Percentiles rank a stretch among this genome's conserved stretches.
Evolutionary conservation across 2,888 invertebrate species (phyloP).

Genomic region (Steinernema hermaphroditum): DNA sequence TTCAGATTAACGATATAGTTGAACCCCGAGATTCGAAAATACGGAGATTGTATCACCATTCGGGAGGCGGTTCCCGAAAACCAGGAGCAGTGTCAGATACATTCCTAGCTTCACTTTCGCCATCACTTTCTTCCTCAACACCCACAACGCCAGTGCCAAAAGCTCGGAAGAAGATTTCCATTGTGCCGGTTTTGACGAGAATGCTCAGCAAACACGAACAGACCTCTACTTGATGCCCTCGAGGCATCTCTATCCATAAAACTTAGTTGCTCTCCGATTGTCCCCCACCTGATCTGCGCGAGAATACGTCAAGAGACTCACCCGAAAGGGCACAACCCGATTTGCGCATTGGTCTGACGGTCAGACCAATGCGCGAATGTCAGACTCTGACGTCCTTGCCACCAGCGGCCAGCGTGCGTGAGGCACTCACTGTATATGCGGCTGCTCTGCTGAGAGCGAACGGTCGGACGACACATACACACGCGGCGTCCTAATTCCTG

Average conservation of each 20-base stretch:
- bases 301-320: background rate
- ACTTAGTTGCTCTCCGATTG: no score
- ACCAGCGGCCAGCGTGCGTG: constrained; percentile 14
- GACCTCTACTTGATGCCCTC: background rate
- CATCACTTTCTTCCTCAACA: constrained; percentile 23
- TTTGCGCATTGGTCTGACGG: constrained; percentile 29
- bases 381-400: constrained; percentile 28
- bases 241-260: no score
- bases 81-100: background rate
- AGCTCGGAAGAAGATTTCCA: constrained; percentile 19
- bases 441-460: constrained; percentile 24
- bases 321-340: constrained; percentile 4
- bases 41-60: background rate
- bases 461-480: constrained; percentile 24
- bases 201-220: constrained; percentile 29
- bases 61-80: background rate
- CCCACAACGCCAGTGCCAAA: constrained; percentile 23
- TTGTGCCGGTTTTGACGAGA: constrained; percentile 23
- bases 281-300: no score
- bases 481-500: constrained; percentile 31
- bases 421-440: constrained; percentile 11
- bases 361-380: no score
- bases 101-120: constrained; percentile 17
- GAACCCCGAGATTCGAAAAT: constrained; percentile 13
- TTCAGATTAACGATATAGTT: constrained; percentile 12